Evolutionary conservation across 2,797 vertebrate genomes (phyloP), one percentile per base, ranked within the genome.

Genomic region (Chelidonichthys spinosus): DNA sequence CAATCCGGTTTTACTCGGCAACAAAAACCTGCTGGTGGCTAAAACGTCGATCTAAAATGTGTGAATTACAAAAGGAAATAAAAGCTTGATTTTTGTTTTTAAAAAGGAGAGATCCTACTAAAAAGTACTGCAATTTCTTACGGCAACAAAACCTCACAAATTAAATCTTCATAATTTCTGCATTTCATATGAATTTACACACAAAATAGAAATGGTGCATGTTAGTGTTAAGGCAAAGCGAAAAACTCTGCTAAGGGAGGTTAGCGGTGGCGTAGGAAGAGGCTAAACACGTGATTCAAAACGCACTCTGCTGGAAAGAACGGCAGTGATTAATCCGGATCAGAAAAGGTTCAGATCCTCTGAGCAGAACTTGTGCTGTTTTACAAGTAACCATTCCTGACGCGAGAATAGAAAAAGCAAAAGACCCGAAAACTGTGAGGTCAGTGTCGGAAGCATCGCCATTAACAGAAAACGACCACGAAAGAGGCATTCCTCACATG

Each of bases 151-250:
- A 74, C 1, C 25, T 32, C 50, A 54, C 52, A 76, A 47, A 61
- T 40, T 53, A 58, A 66, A 71, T 65, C 36, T 32, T 10, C 65
- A 36, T 66, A 3, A 70, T 80, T 78, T 79, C 67, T 78, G 74
- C 71, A 52, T 81, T 84, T 50, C 46, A 79, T 68, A 84, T 44
- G 32, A 44, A 64, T 56, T 74, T 66, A 60, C 5, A 52, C 35
- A 78, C 18, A 68, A 63, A 63, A 62, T 39, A 58, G 11, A 81
- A 81, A 80, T 55, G 40, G 50, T 70, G 81, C 58, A 74, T 69
- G 61, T 90, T 89, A 37, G 39, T 15, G 7, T 25, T 60, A 93
- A 93, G 90, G 89, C 90, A 82, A 91, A 90, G 87, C 79, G 62
- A 79, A 74, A 42, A 83, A 87, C 81, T 90, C 82, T 87, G 84